Evolutionary conservation across 2,797 vertebrate genomes (phyloP).

Genomic region (Melanotaenia maccullochi): DNA sequence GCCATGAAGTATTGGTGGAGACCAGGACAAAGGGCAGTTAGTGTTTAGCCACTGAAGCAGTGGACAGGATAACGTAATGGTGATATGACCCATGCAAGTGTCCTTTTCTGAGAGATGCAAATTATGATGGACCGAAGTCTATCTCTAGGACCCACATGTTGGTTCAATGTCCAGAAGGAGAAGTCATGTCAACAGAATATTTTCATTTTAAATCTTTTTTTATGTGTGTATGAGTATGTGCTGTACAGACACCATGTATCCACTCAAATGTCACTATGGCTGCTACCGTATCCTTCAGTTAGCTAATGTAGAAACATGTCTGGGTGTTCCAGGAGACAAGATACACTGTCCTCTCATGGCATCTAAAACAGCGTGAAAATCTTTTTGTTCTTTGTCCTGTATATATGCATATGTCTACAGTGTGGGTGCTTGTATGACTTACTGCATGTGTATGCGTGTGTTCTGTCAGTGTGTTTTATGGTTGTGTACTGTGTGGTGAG

Average conservation of each 20-base stretch:
- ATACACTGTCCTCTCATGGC: slow-evolving; percentile 29
- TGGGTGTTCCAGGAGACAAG: slow-evolving; percentile 11
- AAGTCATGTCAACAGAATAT: background rate
- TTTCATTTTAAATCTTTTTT: background rate
- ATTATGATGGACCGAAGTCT: background rate
- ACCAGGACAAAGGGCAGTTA: background rate
- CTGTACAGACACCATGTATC: slow-evolving; percentile 32
- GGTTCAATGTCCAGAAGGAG: background rate
- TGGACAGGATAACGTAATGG: background rate
- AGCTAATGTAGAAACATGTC: slow-evolving; percentile 30
- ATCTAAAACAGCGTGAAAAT: slow-evolving; percentile 22
- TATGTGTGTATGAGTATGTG: background rate
- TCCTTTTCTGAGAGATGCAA: background rate
- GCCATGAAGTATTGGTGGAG: background rate
- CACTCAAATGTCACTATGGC: slow-evolving; percentile 36
- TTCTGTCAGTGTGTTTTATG: slow-evolving; percentile 48
- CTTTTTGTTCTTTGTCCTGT: slow-evolving; percentile 20
- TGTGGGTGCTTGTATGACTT: slow-evolving; percentile 37
- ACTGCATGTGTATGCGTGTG: slow-evolving; percentile 17
- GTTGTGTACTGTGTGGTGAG: slow-evolving; percentile 63
- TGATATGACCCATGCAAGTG: background rate
- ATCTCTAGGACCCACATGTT: background rate
- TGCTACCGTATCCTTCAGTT: slow-evolving; percentile 25
- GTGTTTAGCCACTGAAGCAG: background rate
- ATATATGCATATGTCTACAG: slow-evolving; percentile 43